Percentiles rank a stretch among this genome's conserved stretches.
Conservation (phyloP, 2,888 invertebrate species). For the Parnassius smintheus region DNA sequence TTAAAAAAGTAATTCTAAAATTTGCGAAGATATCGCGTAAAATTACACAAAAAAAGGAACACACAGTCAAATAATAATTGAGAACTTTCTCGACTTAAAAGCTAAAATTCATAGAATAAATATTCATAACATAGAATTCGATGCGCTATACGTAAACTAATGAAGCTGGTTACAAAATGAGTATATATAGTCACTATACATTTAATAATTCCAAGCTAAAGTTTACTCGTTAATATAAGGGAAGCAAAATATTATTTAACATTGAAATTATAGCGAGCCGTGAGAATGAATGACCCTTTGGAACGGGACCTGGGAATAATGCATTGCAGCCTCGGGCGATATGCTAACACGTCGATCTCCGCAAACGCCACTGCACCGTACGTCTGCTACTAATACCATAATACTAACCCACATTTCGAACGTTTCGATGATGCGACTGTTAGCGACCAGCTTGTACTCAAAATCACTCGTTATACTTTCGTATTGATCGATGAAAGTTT, state of each 20-base stretch:
- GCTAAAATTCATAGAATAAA: no score
- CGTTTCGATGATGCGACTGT: constrained; percentile 66
- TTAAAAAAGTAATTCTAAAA: no score
- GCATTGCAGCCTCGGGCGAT: constrained; percentile 67
- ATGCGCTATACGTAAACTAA: no score
- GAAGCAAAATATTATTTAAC: no score
- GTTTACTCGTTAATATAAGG: no score
- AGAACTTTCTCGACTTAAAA: no score
- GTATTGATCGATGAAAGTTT: constrained; percentile 71
- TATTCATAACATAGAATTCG: no score
- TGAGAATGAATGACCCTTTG: constrained; percentile 63
- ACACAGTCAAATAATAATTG: no score
- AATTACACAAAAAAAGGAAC: no score
- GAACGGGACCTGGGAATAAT: constrained; percentile 69
- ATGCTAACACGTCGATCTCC: constrained; percentile 67
- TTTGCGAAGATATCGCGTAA: no score
- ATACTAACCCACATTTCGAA: constrained; percentile 69
- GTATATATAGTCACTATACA: neutral
- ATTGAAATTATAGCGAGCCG: constrained; percentile 42
- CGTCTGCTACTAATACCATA: constrained; percentile 41
- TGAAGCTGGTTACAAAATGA: neutral
- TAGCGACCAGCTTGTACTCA: constrained; percentile 68
- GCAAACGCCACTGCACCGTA: constrained; percentile 44
- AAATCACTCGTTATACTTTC: constrained; percentile 77
- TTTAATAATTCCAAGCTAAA: no score